Percentiles rank a stretch among this genome's conserved stretches.
These are phyloP conservation scores for Girardinus metallicus DNA, from an alignment of 2,797 vertebrate genomes.

Conservation along the genomic window DNA sequence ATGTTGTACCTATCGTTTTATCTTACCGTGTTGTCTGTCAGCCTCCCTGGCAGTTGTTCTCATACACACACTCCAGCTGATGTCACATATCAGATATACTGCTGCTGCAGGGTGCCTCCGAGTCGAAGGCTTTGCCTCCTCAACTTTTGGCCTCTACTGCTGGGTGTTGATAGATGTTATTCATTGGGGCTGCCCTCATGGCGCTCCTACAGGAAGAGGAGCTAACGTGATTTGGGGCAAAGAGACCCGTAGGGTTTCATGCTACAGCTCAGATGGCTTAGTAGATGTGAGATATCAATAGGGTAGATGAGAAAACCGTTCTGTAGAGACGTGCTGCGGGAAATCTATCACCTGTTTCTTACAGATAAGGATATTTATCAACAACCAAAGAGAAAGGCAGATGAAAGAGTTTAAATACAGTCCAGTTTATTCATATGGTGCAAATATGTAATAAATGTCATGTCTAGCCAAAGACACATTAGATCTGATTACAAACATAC, in stretches of 20 bases:
- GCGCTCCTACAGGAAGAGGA: slow-evolving; percentile 73
- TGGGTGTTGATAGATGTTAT: slow-evolving; percentile 83
- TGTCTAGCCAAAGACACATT: too few species aligned
- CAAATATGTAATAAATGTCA: not conserved
- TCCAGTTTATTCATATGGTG: not conserved
- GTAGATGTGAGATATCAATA: slow-evolving; percentile 80
- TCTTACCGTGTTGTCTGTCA: slow-evolving; percentile 55
- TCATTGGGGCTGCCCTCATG: slow-evolving; percentile 71
- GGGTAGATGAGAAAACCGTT: slow-evolving; percentile 63
- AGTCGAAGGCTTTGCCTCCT: slow-evolving; percentile 65
- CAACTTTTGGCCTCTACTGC: slow-evolving; percentile 70
- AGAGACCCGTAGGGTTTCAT: slow-evolving; percentile 70
- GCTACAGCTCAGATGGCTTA: slow-evolving; percentile 67
- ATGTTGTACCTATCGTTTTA: slow-evolving; percentile 60
- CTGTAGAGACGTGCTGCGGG: slow-evolving; percentile 64
- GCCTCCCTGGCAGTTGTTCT: slow-evolving; percentile 37
- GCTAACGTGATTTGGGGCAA: slow-evolving; percentile 79
- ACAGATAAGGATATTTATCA: slow-evolving; percentile 80
- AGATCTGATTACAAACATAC: not conserved
- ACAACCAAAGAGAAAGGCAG: slow-evolving; percentile 62
- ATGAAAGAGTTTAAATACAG: slow-evolving; percentile 29
- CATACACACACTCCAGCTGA: slow-evolving; percentile 21
- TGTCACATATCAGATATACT: slow-evolving; percentile 63
- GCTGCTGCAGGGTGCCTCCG: slow-evolving; percentile 63
- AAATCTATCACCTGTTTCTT: slow-evolving; percentile 79